phyloP scores from a whole-genome alignment of 2,888 invertebrate genomes.

The Thysanoteuthis rhombus region DNA sequence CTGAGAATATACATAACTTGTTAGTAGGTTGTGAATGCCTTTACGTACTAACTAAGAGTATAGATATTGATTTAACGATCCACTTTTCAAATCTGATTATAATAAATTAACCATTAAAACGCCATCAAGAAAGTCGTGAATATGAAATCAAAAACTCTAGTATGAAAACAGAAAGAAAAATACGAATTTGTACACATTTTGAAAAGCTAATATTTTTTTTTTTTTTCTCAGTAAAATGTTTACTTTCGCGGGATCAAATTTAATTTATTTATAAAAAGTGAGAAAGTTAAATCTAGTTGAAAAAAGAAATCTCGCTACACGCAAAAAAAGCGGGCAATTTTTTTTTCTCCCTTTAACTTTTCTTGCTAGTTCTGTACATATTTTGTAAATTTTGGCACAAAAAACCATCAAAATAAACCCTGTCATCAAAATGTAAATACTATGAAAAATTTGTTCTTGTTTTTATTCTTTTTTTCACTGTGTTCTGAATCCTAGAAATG shows the following conservation, averaged over 20 bases:
- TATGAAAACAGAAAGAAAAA: too few species aligned
- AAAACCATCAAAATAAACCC: not conserved
- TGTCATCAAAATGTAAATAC: not conserved
- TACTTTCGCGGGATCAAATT: not conserved
- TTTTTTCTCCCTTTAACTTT: not conserved
- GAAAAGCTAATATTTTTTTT: not conserved
- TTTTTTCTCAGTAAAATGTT: not conserved
- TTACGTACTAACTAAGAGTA: too few species aligned
- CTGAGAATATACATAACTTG: too few species aligned
- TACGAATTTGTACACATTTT: not conserved
- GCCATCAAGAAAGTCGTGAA: not conserved
- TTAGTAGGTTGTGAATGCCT: too few species aligned
- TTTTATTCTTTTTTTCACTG: not conserved
- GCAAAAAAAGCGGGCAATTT: not conserved
- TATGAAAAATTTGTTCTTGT: not conserved
- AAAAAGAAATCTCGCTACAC: not conserved
- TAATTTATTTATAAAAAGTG: not conserved
- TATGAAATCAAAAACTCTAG: not conserved
- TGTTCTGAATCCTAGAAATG: not conserved
- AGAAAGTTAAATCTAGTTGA: not conserved
- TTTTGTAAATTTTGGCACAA: not conserved
- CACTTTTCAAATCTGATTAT: too few species aligned
- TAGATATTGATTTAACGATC: too few species aligned
- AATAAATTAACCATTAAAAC: too few species aligned
- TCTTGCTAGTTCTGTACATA: not conserved